These are phyloP conservation scores for Chionis minor DNA, from an alignment of 2,113 vertebrate genomes.

Conservation along the genomic window DNA sequence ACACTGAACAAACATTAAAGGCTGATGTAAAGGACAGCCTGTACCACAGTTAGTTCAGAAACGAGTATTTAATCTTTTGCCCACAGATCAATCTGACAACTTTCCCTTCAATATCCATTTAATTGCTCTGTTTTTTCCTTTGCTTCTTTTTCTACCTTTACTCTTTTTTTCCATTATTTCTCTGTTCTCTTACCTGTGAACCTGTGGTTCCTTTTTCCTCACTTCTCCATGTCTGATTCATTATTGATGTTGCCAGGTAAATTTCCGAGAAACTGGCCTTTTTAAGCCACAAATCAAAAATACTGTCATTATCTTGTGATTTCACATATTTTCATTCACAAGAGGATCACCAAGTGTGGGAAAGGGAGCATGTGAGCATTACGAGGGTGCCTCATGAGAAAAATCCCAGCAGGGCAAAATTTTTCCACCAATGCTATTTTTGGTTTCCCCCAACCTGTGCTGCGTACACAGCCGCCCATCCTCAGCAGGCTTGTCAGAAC, in stretches of 20 bases:
- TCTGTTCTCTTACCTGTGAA: neutral
- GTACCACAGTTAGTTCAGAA: neutral
- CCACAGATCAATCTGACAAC: neutral
- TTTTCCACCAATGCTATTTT: slow-evolving; percentile 2
- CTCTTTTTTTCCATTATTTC: neutral
- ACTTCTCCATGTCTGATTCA: neutral
- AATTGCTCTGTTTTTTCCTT: neutral
- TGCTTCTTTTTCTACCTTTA: neutral
- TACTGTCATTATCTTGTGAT: neutral
- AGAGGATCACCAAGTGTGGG: neutral
- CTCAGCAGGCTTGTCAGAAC: neutral
- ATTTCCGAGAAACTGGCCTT: neutral
- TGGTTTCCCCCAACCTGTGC: neutral
- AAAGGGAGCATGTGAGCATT: neutral
- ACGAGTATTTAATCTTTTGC: neutral
- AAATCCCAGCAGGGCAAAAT: slow-evolving; percentile 15
- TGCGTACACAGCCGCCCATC: neutral
- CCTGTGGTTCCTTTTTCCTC: neutral
- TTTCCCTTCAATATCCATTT: neutral
- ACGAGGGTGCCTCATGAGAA: neutral
- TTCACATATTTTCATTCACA: neutral
- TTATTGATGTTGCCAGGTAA: neutral
- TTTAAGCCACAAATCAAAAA: neutral
- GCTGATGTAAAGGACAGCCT: neutral
- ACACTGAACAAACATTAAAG: neutral